These are phyloP conservation scores for Panthera uncia DNA, from an alignment of 2,113 vertebrate genomes.

Conservation along the genomic window DNA sequence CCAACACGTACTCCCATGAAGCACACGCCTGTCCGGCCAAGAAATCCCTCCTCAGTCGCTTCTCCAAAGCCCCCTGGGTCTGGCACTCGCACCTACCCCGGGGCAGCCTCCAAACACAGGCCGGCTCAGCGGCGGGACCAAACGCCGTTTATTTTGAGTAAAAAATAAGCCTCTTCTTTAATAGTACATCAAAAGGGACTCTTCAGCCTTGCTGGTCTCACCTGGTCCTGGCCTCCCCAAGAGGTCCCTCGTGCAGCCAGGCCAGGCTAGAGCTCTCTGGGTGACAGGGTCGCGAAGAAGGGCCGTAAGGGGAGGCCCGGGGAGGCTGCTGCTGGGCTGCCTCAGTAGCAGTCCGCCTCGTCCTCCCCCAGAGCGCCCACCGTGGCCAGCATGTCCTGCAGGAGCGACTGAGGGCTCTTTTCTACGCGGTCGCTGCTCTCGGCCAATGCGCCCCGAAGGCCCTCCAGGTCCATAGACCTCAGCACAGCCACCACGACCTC, in stretches of 20 bases:
- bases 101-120: not conserved
- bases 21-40: not conserved
- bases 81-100: rapidly evolving
- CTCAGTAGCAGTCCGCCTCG: slow-evolving; percentile 90
- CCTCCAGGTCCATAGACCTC: slow-evolving; percentile 86
- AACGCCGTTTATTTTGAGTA: not conserved
- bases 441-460: slow-evolving; percentile 83
- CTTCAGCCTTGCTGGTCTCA: not conserved
- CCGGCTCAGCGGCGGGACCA: not conserved
- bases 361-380: slow-evolving; percentile 82
- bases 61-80: not conserved
- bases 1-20: not conserved
- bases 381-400: slow-evolving; percentile 92
- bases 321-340: rapidly evolving
- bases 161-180: slow-evolving; percentile 35
- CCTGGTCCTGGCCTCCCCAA: not conserved
- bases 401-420: slow-evolving; percentile 91
- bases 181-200: not conserved
- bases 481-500: slow-evolving; percentile 68
- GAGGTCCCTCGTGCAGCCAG: not conserved
- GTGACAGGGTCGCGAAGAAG: not conserved
- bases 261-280: no score
- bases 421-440: slow-evolving; percentile 92
- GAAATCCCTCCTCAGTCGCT: not conserved
- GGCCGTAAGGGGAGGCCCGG: rapidly evolving